A percentile compares a stretch with the other conserved stretches of the same genome.
Conservation (phyloP, 2,888 invertebrate genomes). For the Cactoblastis cactorum region DNA sequence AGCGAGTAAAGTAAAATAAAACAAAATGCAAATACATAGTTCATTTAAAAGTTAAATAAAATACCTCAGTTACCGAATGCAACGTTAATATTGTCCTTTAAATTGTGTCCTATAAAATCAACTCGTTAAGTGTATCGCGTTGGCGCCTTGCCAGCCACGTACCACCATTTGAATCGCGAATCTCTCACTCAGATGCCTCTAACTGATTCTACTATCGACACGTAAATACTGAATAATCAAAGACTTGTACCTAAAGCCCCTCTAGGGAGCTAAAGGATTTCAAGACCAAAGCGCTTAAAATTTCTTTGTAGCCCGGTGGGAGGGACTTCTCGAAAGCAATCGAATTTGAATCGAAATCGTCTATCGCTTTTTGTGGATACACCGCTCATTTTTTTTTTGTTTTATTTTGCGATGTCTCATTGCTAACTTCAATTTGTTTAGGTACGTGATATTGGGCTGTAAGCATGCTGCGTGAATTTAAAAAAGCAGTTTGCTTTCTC, state of each 20-base stretch:
- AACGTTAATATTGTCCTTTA: constrained; percentile 65
- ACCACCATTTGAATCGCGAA: constrained; percentile 52
- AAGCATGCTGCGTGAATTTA: neutral
- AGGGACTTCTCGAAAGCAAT: constrained; percentile 8
- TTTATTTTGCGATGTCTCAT: constrained; percentile 3
- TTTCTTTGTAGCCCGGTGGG: constrained; percentile 16
- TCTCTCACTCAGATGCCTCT: constrained; percentile 53
- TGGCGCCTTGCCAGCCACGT: constrained; percentile 61
- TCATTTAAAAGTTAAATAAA: constrained; percentile 26
- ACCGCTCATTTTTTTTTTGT: constrained; percentile 7
- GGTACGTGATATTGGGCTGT: constrained; percentile 5
- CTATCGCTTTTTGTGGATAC: constrained; percentile 15
- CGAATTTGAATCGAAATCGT: constrained; percentile 15
- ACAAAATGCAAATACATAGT: constrained; percentile 27
- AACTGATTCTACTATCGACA: constrained; percentile 58
- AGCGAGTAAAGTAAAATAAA: neutral
- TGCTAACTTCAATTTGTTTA: constrained; percentile 9
- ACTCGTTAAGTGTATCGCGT: constrained; percentile 62
- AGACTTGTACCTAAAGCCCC: constrained; percentile 15
- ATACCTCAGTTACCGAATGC: constrained; percentile 50
- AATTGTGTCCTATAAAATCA: constrained; percentile 68
- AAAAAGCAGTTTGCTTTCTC: too few species aligned
- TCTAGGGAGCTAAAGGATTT: constrained; percentile 16
- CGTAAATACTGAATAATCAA: constrained; percentile 52
- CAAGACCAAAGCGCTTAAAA: constrained; percentile 17